These are phyloP conservation scores for Cartodere bifasciata DNA, from an alignment of 2,888 invertebrate species.

Conservation along the genomic window DNA sequence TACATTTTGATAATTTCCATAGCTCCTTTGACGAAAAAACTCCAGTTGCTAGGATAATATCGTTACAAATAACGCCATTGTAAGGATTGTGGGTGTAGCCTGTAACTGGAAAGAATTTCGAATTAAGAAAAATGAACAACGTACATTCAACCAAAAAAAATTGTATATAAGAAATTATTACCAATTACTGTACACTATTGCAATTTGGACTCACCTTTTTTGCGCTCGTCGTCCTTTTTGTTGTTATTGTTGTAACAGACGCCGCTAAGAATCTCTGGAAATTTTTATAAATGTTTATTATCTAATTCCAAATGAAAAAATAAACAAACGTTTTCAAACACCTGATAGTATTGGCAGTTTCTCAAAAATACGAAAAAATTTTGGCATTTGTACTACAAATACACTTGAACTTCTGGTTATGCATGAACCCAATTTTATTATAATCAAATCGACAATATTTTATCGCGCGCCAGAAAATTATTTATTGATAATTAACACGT, in stretches of 20 bases:
- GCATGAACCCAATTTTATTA: no score
- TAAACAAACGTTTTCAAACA: background rate
- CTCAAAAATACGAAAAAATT: background rate
- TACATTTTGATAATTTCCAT: conserved; percentile 89
- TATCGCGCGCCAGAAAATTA: no score
- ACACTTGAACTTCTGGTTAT: no score
- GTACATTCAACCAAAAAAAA: no score
- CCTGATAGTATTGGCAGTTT: conserved; percentile 1
- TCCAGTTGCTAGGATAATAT: conserved; percentile 98
- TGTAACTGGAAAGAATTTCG: conserved; percentile 34
- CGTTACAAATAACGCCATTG: conserved; percentile 97
- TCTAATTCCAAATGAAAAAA: background rate
- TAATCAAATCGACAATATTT: no score
- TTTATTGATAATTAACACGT: no score
- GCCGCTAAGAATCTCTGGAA: conserved; percentile 67
- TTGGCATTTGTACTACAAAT: no score
- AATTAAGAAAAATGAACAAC: conserved; percentile 9
- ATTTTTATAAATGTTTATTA: background rate
- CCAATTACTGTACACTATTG: conserved; percentile 14
- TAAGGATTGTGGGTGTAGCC: conserved; percentile 90
- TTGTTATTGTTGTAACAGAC: conserved; percentile 57
- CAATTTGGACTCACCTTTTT: conserved; percentile 47
- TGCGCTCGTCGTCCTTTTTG: conserved; percentile 63
- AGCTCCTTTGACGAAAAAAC: conserved; percentile 99
- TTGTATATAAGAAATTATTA: conserved; percentile 17